These are phyloP conservation scores for Apantesis nais DNA, from an alignment of 2,888 invertebrate genomes.

Conservation along the genomic window DNA sequence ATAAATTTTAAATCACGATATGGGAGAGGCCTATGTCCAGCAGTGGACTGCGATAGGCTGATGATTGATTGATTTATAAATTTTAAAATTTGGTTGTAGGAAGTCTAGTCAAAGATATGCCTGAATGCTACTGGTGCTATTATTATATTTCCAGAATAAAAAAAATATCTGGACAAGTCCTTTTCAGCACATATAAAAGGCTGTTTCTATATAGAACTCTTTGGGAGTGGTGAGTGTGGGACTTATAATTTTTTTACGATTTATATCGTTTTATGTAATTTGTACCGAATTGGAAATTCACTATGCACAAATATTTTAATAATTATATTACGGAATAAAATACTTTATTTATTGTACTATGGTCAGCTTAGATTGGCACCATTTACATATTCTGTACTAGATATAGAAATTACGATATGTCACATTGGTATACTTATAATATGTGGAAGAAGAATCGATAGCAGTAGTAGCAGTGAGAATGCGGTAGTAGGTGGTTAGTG, in stretches of 20 bases:
- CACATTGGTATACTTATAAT: background rate
- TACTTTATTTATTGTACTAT: background rate
- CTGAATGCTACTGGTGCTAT: too few relatives aligned
- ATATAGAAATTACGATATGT: background rate
- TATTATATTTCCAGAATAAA: too few relatives aligned
- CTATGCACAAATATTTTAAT: too few relatives aligned
- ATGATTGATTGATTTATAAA: too few relatives aligned
- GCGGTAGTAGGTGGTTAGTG: conserved; percentile 22
- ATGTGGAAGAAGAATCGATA: background rate
- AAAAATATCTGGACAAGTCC: background rate
- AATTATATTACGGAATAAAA: background rate
- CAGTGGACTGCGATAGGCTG: too few relatives aligned
- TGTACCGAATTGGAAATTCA: background rate
- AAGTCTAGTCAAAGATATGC: too few relatives aligned
- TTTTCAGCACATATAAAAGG: background rate
- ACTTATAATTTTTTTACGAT: background rate
- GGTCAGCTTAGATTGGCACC: background rate
- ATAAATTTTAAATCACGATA: too few relatives aligned
- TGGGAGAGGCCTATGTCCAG: too few relatives aligned
- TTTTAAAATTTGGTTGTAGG: too few relatives aligned
- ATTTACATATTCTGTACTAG: background rate
- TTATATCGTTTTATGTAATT: background rate
- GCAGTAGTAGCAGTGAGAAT: conserved; percentile 3
- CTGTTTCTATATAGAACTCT: background rate
- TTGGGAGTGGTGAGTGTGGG: background rate